Evolutionary conservation across 1,140 invertebrate species (phyloP).

Genomic region (Mylabris phalerata): DNA sequence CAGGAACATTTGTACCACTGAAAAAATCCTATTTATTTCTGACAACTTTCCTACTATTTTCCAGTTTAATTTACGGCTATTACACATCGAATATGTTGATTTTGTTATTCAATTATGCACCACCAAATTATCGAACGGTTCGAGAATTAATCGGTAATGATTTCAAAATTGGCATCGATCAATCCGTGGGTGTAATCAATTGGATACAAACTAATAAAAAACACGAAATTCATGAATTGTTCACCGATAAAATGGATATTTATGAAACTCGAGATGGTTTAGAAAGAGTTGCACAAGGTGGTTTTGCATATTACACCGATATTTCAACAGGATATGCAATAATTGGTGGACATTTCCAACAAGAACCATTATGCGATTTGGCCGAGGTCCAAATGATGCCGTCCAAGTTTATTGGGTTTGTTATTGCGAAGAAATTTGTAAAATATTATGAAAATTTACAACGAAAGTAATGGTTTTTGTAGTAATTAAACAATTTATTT

Average conservation of each 20-base stretch:
- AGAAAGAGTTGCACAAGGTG: background rate
- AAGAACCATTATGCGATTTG: background rate
- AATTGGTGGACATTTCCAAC: conserved; percentile 1
- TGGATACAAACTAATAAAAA: background rate
- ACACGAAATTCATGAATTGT: background rate
- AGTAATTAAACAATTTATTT: too few species aligned
- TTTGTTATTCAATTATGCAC: background rate
- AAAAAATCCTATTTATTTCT: background rate
- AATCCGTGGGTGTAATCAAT: background rate
- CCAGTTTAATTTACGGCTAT: background rate
- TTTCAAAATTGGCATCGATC: background rate
- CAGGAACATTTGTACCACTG: background rate
- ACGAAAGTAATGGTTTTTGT: background rate
- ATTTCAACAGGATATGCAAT: background rate
- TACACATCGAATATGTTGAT: conserved; percentile 6
- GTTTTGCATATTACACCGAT: conserved; percentile 8
- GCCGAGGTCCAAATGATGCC: conserved; percentile 4
- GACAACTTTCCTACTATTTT: background rate
- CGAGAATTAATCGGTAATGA: background rate
- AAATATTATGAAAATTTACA: background rate
- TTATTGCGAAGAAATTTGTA: background rate
- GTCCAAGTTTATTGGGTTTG: background rate
- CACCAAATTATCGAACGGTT: background rate
- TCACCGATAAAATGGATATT: background rate
- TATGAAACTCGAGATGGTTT: background rate